Base-by-base conservation (phyloP, 2,113 vertebrate species). In the Turnix velox region DNA sequence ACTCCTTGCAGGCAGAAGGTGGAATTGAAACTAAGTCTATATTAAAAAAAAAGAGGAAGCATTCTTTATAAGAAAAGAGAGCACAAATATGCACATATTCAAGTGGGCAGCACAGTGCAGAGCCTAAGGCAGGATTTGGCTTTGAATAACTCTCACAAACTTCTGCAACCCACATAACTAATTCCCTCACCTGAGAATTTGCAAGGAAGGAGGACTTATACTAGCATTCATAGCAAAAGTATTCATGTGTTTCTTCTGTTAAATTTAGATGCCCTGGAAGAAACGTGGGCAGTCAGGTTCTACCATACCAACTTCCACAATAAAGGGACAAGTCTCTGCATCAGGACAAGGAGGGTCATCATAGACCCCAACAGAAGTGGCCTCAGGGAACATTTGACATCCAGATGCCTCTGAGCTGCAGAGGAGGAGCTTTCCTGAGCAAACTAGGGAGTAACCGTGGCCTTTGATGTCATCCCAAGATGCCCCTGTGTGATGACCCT, bases 41-140 rank as follows among this genome's bases (percentile, higher is more conserved):
- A 63, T 71, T 84, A 72, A 79, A 89, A 83, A 67, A 51, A 72
- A 82, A 91, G 9, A 58, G 17, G 19, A 82, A 68, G 9, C 3
- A 5, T 59, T 55, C 49, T 75, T 42, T 62, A 48, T 46, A 73
- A 74, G 45, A 76, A 49, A 15, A 65, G 23, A 46, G 37, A 69
- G 9, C 31, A 23, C 0, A 0, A 19, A 18, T 74, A 45, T 22
- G 14, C 87, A 61, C 27, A 25, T 0, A 1, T 72, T 69, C 42
- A 42, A 75, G 49, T 48, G 16, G 9, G 22, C 0, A 0, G 10
- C 4, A 14, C 0, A 2, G 25, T 49, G 49, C 39, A 68, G n/a
- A 87, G 58, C 28, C 45, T 33, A 33, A 16, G 77, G 74, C 45
- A 54, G 33, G 16, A 45, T 79, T 58, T 78, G 18, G 39, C 35